Evolutionary conservation across 2,888 invertebrate species (phyloP).

Genomic region (Nysson spinosus): DNA sequence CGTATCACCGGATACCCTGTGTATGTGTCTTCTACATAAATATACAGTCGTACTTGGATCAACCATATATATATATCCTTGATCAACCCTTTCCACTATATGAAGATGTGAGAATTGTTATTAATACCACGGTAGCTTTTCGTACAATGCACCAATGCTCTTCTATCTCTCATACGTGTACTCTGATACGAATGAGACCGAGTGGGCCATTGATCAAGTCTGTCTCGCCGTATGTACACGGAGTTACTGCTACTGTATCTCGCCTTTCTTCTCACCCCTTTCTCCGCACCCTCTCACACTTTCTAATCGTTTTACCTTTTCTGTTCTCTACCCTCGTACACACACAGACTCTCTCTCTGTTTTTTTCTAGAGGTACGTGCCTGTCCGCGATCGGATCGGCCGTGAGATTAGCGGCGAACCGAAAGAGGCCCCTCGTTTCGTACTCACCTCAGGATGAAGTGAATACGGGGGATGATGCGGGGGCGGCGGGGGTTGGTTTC

Average conservation of each 20-base stretch:
- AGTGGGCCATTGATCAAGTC: slow-evolving; percentile 43
- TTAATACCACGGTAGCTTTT: slow-evolving; percentile 31
- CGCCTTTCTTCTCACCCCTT: slow-evolving; percentile 8
- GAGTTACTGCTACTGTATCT: slow-evolving; percentile 19
- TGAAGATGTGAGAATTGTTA: slow-evolving; percentile 45
- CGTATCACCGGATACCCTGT: not conserved
- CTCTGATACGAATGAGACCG: slow-evolving; percentile 9
- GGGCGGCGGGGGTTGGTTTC: slow-evolving; percentile 25
- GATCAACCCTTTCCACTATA: slow-evolving; percentile 20
- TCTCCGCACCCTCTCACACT: not conserved
- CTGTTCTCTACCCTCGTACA: not conserved
- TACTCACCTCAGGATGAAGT: slow-evolving; percentile 12
- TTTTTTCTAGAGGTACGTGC: slow-evolving; percentile 30
- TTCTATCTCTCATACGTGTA: slow-evolving; percentile 2
- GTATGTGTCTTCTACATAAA: slow-evolving; percentile 5
- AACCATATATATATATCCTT: slow-evolving; percentile 14
- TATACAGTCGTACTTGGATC: not conserved
- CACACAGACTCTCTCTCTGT: not conserved
- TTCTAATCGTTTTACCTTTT: not conserved
- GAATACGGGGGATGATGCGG: slow-evolving; percentile 2
- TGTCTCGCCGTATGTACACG: slow-evolving; percentile 41
- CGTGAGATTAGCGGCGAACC: slow-evolving; percentile 41
- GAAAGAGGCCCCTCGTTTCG: slow-evolving; percentile 23
- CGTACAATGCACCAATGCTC: slow-evolving; percentile 7
- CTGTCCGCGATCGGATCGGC: slow-evolving; percentile 40